Evolutionary conservation across 2,797 vertebrate genomes (phyloP).

Genomic region (Valencia hispanica): DNA sequence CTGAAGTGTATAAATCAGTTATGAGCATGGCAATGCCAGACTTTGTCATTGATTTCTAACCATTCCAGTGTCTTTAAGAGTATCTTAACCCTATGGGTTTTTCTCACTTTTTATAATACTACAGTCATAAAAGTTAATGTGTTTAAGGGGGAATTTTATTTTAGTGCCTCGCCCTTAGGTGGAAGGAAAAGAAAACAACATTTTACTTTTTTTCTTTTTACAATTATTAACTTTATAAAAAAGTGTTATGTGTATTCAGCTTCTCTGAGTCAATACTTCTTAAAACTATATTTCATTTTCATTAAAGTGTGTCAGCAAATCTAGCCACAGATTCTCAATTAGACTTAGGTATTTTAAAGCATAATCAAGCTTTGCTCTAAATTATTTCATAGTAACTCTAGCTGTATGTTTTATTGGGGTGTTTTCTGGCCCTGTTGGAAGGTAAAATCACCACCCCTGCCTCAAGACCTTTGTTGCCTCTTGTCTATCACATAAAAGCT

Average conservation of each 20-base stretch:
- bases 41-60: not conserved
- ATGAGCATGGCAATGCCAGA: too few relatives aligned
- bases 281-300: not conserved
- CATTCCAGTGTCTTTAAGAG: not conserved
- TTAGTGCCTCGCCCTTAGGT: not conserved
- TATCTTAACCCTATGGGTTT: not conserved
- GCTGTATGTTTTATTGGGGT: not conserved
- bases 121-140: not conserved
- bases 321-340: not conserved
- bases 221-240: not conserved
- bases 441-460: not conserved
- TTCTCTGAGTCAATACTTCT: not conserved
- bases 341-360: not conserved
- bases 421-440: not conserved
- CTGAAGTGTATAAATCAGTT: not conserved
- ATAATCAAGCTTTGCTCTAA: not conserved
- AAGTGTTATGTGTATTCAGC: not conserved
- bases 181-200: not conserved
- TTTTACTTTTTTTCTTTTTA: not conserved
- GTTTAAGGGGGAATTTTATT: not conserved
- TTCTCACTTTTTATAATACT: not conserved
- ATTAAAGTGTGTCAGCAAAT: not conserved
- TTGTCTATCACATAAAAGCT: not conserved
- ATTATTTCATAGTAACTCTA: not conserved
- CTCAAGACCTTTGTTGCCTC: not conserved